Percentiles rank a stretch among this genome's conserved stretches.
Conservation (phyloP, 2,113 vertebrate species). For the Anas platyrhynchos region DNA sequence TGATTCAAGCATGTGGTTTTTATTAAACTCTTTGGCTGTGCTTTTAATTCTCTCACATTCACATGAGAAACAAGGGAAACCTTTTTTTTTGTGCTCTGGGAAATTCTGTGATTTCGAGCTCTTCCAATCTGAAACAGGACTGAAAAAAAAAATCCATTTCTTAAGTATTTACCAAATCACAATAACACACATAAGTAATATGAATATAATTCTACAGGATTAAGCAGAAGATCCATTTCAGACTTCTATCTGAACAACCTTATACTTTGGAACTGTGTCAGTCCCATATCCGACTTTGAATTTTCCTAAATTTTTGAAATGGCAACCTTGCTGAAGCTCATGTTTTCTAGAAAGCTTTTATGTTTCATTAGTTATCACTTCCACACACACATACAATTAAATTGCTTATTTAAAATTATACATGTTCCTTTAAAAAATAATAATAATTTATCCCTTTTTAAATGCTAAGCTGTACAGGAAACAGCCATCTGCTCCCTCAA, state of each 20-base stretch:
- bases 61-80: background rate
- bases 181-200: background rate
- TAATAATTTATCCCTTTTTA: background rate
- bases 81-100: background rate
- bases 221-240: background rate
- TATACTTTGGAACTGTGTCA: background rate
- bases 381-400: background rate
- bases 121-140: background rate
- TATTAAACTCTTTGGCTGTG: background rate
- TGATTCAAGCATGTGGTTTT: background rate
- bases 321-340: background rate
- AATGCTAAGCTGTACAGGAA: conserved; percentile 62
- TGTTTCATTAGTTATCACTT: background rate
- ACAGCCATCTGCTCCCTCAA: conserved; percentile 79
- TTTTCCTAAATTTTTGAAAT: background rate
- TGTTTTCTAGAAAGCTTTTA: background rate
- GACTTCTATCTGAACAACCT: background rate
- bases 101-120: background rate
- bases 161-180: background rate
- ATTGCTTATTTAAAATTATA: background rate
- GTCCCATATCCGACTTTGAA: background rate
- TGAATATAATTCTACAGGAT: background rate
- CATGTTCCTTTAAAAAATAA: background rate
- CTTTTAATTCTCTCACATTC: background rate
- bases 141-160: background rate